A percentile compares a stretch with the other conserved stretches of the same genome.
These are phyloP conservation scores for Aurelia aurita DNA, from an alignment of 30 jellyfish, hydroid and myxozoan species.

Conservation along the genomic window DNA sequence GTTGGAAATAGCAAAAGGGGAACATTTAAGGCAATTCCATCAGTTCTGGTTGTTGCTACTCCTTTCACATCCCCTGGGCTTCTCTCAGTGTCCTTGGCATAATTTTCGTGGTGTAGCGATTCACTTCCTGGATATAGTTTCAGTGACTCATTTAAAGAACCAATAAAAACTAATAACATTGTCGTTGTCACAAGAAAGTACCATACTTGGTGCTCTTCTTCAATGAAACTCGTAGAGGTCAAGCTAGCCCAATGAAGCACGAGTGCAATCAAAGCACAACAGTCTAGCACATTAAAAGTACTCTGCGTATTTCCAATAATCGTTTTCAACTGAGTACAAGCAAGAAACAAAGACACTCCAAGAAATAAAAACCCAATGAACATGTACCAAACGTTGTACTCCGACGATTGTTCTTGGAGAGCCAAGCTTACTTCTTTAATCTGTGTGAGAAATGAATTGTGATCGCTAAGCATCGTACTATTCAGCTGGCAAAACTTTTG, in stretches of 20 bases:
- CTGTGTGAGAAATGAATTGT: neutral
- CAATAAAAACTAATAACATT: neutral
- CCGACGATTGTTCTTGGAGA: conserved; percentile 18
- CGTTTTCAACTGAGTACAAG: neutral
- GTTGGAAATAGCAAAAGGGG: neutral
- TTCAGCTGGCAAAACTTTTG: neutral
- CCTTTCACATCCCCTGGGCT: neutral
- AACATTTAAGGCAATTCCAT: neutral
- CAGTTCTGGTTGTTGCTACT: too few relatives aligned
- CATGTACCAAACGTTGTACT: conserved; percentile 30
- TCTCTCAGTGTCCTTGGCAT: neutral
- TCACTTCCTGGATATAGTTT: neutral
- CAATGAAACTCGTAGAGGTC: conserved; percentile 87
- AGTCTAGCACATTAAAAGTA: too few relatives aligned
- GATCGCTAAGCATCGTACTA: neutral
- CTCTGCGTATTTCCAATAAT: too few relatives aligned
- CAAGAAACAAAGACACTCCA: conserved; percentile 12
- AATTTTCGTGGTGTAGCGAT: neutral
- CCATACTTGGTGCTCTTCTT: conserved; percentile 94
- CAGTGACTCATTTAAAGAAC: neutral
- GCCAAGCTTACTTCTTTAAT: neutral
- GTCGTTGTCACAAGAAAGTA: conserved; percentile 59
- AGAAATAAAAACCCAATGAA: conserved; percentile 9
- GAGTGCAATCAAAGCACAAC: too few relatives aligned
- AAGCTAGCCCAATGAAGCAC: neutral